Evolutionary conservation across 2,888 invertebrate genomes (phyloP).

Genomic region (Apotomis betuletana): DNA sequence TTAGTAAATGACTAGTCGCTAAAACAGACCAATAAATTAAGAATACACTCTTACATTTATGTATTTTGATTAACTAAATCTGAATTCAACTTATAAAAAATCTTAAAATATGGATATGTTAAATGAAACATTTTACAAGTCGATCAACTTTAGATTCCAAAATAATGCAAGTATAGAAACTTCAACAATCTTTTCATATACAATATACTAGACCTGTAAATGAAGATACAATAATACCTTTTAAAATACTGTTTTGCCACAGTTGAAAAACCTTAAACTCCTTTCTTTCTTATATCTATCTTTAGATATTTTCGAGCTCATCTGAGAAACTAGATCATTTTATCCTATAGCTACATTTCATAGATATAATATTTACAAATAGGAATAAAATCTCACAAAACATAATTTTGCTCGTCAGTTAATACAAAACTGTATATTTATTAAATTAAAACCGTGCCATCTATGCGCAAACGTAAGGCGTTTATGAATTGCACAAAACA

Average conservation of each 20-base stretch:
- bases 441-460: neutral
- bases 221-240: conserved; percentile 32
- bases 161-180: neutral
- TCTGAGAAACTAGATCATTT: conserved; percentile 8
- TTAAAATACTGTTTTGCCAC: conserved; percentile 33
- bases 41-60: neutral
- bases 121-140: conserved; percentile 3
- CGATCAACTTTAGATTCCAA: neutral
- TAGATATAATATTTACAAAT: conserved; percentile 34
- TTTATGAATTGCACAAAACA: neutral
- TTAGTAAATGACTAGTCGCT: conserved; percentile 34
- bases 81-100: conserved; percentile 9
- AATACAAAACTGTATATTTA: neutral
- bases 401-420: neutral
- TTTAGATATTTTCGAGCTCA: conserved; percentile 10
- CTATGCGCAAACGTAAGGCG: neutral
- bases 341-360: conserved; percentile 14
- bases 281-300: neutral
- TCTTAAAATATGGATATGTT: neutral
- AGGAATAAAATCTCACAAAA: conserved; percentile 11
- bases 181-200: neutral
- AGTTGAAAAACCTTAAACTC: conserved; percentile 18
- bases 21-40: conserved; percentile 24
- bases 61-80: conserved; percentile 13
- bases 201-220: conserved; percentile 6